phyloP scores from a whole-genome alignment of 2,113 vertebrate species.

The Canis aureus region DNA sequence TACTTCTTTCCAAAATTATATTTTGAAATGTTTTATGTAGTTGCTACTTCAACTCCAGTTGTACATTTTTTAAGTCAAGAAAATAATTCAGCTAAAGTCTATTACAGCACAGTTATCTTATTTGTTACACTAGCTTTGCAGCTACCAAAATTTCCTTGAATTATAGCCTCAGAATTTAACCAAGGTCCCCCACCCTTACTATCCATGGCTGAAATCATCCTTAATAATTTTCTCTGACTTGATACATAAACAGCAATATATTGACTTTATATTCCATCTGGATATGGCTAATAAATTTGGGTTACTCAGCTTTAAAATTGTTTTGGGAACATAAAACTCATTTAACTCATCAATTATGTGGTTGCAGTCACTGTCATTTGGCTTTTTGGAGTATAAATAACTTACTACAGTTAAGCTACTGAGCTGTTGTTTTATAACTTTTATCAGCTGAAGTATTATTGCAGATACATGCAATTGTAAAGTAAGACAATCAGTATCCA shows the following conservation, averaged over 20 bases:
- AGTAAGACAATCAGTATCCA: background rate
- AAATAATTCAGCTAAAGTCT: constrained; percentile 59
- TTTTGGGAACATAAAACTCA: constrained; percentile 74
- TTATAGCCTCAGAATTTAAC: constrained; percentile 71
- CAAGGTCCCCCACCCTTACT: constrained; percentile 62
- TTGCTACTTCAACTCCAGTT: constrained; percentile 60
- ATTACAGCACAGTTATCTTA: constrained; percentile 55
- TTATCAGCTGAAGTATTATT: background rate
- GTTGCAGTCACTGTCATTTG: constrained; percentile 34
- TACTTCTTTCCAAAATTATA: constrained; percentile 21
- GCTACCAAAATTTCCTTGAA: constrained; percentile 71
- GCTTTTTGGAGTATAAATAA: constrained; percentile 58
- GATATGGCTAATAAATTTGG: constrained; percentile 75
- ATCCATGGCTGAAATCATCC: constrained; percentile 67
- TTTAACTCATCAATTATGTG: constrained; percentile 71
- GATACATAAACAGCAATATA: constrained; percentile 70
- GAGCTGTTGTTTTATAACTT: constrained; percentile 36
- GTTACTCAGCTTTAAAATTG: constrained; percentile 75
- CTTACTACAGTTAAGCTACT: constrained; percentile 38
- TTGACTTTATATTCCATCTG: constrained; percentile 76
- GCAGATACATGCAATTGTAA: background rate
- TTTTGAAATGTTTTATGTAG: constrained; percentile 58
- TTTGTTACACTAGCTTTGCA: constrained; percentile 68
- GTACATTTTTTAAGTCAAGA: constrained; percentile 60
- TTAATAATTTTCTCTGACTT: constrained; percentile 78